Conservation (phyloP, 2,888 invertebrate genomes). For the Meganola albula region DNA sequence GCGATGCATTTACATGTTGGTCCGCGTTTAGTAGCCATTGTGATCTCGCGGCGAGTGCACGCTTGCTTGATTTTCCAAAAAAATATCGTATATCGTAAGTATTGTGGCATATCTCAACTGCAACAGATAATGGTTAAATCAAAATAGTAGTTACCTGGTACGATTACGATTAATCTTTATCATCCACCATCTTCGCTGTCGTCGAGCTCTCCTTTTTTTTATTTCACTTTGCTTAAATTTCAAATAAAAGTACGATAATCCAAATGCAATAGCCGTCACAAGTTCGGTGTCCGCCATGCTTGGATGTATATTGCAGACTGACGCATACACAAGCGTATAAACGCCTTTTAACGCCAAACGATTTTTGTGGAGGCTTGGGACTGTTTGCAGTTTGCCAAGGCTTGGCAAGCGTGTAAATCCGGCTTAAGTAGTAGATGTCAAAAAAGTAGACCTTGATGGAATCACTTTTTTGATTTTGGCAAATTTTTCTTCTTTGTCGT, state of each 20-base stretch:
- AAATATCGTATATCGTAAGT: slow-evolving; percentile 1
- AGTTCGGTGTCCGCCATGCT: slow-evolving; percentile 20
- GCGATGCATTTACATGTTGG: slow-evolving; percentile 20
- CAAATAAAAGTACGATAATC: slow-evolving; percentile 9
- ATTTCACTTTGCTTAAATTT: slow-evolving; percentile 6
- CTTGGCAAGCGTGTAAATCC: slow-evolving; percentile 13
- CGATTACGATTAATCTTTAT: slow-evolving; percentile 8
- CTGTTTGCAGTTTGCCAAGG: slow-evolving; percentile 9
- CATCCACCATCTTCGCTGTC: slow-evolving; percentile 13
- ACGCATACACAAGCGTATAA: slow-evolving; percentile 18
- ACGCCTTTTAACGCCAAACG: slow-evolving; percentile 16
- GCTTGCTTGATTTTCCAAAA: slow-evolving; percentile 14
- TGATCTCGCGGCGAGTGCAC: slow-evolving; percentile 7
- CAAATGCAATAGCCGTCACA: slow-evolving; percentile 15
- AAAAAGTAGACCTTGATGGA: no score
- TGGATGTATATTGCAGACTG: slow-evolving; percentile 20
- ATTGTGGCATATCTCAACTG: slow-evolving; percentile 3
- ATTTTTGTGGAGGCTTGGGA: slow-evolving; percentile 14
- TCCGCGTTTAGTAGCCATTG: slow-evolving; percentile 11
- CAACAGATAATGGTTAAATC: slow-evolving; percentile 3
- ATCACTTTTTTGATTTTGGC: no score
- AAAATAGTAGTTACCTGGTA: slow-evolving; percentile 8
- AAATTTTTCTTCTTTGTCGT: no score
- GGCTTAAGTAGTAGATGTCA: no score
- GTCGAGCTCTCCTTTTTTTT: slow-evolving; percentile 4